A percentile compares a stretch with the other conserved stretches of the same genome.
Evolutionary conservation across 2,113 vertebrate genomes (phyloP).

Genomic region (Vimba vimba): DNA sequence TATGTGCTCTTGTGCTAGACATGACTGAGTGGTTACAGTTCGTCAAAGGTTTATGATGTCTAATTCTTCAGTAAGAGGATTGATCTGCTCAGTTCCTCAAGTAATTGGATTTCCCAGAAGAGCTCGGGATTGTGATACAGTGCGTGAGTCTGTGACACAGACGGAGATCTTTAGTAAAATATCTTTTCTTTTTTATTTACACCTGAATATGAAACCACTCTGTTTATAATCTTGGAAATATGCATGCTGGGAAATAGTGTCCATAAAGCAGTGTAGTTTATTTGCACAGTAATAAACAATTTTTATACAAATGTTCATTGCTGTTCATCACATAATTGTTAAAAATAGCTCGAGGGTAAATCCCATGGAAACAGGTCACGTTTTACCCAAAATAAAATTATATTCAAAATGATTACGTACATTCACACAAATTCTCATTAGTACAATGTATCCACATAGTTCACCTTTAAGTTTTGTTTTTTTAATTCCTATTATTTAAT

Average conservation of each 20-base stretch:
- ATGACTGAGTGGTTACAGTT: slow-evolving; percentile 13
- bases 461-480: background rate
- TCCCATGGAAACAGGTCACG: background rate
- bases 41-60: background rate
- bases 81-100: slow-evolving; percentile 24
- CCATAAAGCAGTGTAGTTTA: background rate
- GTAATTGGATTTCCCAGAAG: slow-evolving; percentile 7
- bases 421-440: background rate
- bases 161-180: background rate
- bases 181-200: background rate
- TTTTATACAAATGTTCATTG: background rate
- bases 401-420: too few relatives aligned
- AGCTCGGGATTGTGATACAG: background rate
- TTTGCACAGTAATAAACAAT: background rate
- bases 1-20: background rate
- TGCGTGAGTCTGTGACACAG: background rate
- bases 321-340: background rate
- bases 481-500: background rate
- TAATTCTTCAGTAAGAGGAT: slow-evolving; percentile 23
- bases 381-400: background rate
- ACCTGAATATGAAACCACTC: background rate
- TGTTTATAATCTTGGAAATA: background rate
- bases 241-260: background rate
- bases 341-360: background rate
- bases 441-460: background rate